phyloP scores from a whole-genome alignment of 2,888 invertebrate species.

The Bellardia pandia region DNA sequence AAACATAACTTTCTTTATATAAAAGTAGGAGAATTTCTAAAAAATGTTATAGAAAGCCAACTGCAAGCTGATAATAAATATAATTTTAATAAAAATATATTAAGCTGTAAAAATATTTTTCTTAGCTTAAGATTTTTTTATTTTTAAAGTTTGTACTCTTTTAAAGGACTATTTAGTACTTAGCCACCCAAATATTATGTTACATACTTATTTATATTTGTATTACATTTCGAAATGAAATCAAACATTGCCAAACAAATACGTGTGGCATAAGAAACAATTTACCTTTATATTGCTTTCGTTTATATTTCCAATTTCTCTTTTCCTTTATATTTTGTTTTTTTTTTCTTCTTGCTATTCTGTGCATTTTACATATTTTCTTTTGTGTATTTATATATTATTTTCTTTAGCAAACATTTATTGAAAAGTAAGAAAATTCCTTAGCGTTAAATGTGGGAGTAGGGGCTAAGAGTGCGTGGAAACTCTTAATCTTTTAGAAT shows the following conservation, averaged over 20 bases:
- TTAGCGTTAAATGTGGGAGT: neutral
- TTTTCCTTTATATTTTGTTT: neutral
- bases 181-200: no score
- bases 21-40: no score
- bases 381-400: no score
- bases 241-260: slow-evolving; percentile 25
- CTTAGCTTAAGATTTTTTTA: neutral
- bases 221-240: slow-evolving; percentile 9
- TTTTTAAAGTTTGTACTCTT: neutral
- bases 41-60: no score
- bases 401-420: no score
- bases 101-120: no score
- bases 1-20: no score
- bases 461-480: neutral
- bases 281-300: slow-evolving; percentile 33
- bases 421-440: no score
- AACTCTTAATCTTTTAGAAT: neutral
- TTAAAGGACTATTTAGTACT: neutral
- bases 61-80: no score
- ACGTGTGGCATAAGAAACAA: slow-evolving; percentile 18
- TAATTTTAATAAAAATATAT: no score
- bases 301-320: neutral
- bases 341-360: neutral
- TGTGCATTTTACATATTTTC: neutral
- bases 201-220: no score